Conservation (phyloP, 2,888 invertebrate species). For the Hyposoter dolosus region DNA sequence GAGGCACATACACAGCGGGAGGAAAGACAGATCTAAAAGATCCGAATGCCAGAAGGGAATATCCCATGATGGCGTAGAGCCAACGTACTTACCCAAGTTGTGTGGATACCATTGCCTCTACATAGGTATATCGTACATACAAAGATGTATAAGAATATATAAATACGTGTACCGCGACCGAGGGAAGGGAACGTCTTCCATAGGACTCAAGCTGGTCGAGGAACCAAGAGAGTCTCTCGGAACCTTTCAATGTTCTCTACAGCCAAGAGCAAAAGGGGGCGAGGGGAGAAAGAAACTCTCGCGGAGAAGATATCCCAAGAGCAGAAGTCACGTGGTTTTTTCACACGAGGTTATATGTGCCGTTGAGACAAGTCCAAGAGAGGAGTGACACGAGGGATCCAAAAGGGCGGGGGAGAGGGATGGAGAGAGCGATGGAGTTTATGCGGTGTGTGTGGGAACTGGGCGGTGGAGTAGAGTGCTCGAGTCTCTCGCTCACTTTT, state of each 20-base stretch:
- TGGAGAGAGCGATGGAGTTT: conserved; percentile 45
- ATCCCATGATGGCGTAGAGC: conserved; percentile 63
- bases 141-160: conserved; percentile 10
- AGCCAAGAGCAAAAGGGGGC: neutral
- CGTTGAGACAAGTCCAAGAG: conserved; percentile 48
- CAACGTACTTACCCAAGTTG: conserved; percentile 69
- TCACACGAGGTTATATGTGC: conserved; percentile 62
- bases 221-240: conserved; percentile 50
- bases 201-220: conserved; percentile 63
- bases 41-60: conserved; percentile 66
- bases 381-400: conserved; percentile 29
- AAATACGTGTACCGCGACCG: conserved; percentile 29
- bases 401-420: conserved; percentile 35
- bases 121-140: conserved; percentile 58
- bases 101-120: conserved; percentile 55
- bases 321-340: conserved; percentile 68
- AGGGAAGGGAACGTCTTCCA: conserved; percentile 62
- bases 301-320: conserved; percentile 61
- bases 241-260: conserved; percentile 52
- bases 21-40: conserved; percentile 56
- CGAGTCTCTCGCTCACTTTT: conserved; percentile 33
- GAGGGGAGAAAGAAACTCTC: conserved; percentile 27
- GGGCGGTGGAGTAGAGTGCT: conserved; percentile 54
- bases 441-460: conserved; percentile 64
- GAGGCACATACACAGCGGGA: neutral